A percentile compares a stretch with the other conserved stretches of the same genome.
Evolutionary conservation across 1,140 invertebrate species (phyloP).

Genomic region (Nebria ingens): DNA sequence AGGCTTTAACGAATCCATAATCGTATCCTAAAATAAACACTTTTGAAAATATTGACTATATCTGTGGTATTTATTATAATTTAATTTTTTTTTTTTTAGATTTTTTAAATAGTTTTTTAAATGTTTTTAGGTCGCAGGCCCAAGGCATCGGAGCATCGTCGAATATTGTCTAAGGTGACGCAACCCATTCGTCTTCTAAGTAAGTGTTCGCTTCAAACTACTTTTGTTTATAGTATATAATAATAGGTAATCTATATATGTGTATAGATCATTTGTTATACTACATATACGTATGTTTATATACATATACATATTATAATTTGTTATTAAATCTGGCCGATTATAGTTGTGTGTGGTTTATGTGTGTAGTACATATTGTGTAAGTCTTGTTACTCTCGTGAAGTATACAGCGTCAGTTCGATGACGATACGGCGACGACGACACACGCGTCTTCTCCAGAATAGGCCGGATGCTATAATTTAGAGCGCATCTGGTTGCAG

Average conservation of each 20-base stretch:
- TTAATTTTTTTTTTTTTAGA: too few species aligned
- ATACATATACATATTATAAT: too few species aligned
- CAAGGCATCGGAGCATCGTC: neutral
- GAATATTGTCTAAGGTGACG: neutral
- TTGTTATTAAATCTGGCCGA: neutral
- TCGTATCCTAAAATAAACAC: neutral
- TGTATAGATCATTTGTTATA: neutral
- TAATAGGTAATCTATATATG: too few species aligned
- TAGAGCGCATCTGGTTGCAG: too few species aligned
- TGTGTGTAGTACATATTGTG: neutral
- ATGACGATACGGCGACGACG: neutral
- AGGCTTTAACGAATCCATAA: slow-evolving; percentile 23
- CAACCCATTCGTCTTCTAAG: neutral
- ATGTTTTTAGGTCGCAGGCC: neutral
- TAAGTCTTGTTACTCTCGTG: neutral
- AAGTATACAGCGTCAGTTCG: neutral
- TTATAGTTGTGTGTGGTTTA: neutral
- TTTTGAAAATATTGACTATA: neutral
- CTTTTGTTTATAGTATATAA: neutral
- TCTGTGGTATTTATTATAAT: neutral
- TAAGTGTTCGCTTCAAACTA: neutral
- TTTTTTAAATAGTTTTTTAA: too few species aligned
- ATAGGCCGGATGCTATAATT: too few species aligned
- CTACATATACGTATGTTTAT: neutral
- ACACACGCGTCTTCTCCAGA: neutral